Percentiles rank a stretch among this genome's conserved stretches.
Conservation (phyloP, 2,888 invertebrate species). For the Disparrhopalites patrizii region DNA sequence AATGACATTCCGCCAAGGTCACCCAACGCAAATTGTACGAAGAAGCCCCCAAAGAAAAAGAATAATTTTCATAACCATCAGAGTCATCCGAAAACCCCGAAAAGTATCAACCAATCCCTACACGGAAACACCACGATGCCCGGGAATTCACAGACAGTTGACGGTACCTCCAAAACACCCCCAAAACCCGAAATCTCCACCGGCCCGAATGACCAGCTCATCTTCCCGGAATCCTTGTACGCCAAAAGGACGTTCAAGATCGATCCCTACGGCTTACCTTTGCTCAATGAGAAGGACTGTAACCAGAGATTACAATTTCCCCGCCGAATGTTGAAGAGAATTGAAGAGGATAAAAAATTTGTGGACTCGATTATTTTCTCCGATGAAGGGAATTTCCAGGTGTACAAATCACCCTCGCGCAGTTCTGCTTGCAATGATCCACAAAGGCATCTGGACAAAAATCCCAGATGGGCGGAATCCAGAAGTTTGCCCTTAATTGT, state of each 20-base stretch:
- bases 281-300: constrained; percentile 36
- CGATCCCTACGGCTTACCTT: constrained; percentile 17
- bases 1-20: too few species aligned
- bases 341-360: constrained; percentile 36
- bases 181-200: too few species aligned
- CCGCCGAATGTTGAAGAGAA: constrained; percentile 29
- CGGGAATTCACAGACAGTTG: too few species aligned
- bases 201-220: not conserved
- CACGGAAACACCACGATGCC: too few species aligned
- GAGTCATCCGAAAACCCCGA: too few species aligned
- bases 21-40: too few species aligned
- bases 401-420: not conserved
- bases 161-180: too few species aligned
- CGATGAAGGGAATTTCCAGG: constrained; percentile 45
- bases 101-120: too few species aligned
- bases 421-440: not conserved
- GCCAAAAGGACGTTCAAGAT: not conserved
- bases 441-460: constrained; percentile 2
- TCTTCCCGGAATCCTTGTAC: constrained; percentile 2
- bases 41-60: too few species aligned
- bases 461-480: constrained; percentile 23
- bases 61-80: too few species aligned
- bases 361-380: constrained; percentile 43
- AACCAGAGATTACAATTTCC: constrained; percentile 36
- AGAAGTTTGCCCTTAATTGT: constrained; percentile 40